These are phyloP conservation scores for Sturnus vulgaris DNA, from an alignment of 2,113 vertebrate genomes.

Conservation along the genomic window DNA sequence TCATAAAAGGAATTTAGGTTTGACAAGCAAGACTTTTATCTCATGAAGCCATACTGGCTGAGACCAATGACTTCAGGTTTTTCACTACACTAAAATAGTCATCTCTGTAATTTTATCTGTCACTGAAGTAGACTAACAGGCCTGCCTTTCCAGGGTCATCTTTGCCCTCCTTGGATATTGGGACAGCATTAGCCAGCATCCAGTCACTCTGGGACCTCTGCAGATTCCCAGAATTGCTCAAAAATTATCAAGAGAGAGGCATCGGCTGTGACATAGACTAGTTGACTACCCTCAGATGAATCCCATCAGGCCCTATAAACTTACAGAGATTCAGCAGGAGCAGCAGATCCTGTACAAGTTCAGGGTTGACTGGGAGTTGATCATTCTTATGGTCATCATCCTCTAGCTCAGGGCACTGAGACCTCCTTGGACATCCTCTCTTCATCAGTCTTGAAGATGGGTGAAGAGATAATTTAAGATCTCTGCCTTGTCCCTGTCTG, in stretches of 20 bases:
- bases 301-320: background rate
- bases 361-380: background rate
- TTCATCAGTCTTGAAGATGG: background rate
- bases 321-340: background rate
- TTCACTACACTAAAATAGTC: background rate
- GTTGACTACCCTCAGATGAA: background rate
- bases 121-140: background rate
- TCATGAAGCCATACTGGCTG: rapidly evolving
- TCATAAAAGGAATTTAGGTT: background rate
- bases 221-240: background rate
- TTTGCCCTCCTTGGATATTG: background rate
- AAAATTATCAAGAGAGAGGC: background rate
- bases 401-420: background rate
- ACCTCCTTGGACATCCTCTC: background rate
- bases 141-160: background rate
- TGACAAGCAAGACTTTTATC: background rate
- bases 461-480: background rate
- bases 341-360: background rate
- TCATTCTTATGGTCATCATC: background rate
- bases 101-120: background rate
- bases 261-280: background rate
- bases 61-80: background rate
- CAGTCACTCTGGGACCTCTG: background rate
- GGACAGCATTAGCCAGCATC: background rate
- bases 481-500: background rate